Evolutionary conservation across 1,140 invertebrate species (phyloP), one percentile per base, ranked within the genome.

Genomic region (Geopemphigus sp.): DNA sequence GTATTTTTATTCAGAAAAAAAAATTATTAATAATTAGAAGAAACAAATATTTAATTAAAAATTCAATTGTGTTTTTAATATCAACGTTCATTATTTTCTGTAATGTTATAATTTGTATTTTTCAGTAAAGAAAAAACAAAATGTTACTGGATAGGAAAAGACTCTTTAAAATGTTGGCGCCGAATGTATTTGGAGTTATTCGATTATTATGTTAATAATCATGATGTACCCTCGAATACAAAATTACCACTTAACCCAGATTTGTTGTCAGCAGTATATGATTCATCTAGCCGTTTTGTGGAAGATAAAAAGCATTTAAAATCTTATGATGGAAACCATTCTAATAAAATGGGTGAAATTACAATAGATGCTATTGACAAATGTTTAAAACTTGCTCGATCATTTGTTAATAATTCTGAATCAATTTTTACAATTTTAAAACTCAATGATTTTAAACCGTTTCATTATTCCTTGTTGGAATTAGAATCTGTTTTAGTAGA

Each of bases 101-200:
- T n/a, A n/a, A n/a, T 2, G 26, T 61, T 19, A 29, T 1, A 29
- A 39, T 64, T 66, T 68, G 22, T 68, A 45, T 80, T 80, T 83
- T 84, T 32, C 63, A 84, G 83, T 15, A 56, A 80, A 73, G 68
- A 70, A 39, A 50, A 64, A 50, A 73, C 74, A 56, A 57, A 74
- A 10, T 81, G 80, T 39, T 84, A 64, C 64, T 84, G 82, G 83
- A 81, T 84, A 12, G 83, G 83, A 17, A 83, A 83, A 80, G 68
- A 81, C 22, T 83, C 82, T 15, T 80, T 84, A 63, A 83, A 83
- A 80, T 78, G 22, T 24, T 84, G 83, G 83, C 32, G 80, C 2
- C 59, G 81, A 17, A 59, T 82, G 72, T 80, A 72, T 17, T 64
- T 80, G 29, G 64, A 82, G 66, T 78, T 63, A 15, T 78, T 78